These are phyloP conservation scores for Planococcus citri DNA, from an alignment of 1,140 invertebrate species.

Conservation along the genomic window DNA sequence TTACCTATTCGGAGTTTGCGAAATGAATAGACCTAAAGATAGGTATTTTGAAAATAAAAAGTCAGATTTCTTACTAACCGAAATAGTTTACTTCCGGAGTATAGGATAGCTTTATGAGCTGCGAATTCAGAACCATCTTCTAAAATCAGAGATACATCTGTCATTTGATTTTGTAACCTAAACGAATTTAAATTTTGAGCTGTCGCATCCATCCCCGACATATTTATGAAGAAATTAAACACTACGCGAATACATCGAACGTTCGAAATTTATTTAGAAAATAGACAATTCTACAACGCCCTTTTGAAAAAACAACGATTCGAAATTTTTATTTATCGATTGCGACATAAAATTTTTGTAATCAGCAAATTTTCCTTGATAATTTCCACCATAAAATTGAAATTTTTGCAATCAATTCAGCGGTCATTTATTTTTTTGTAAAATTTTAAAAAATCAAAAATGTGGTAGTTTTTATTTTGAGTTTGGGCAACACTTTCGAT, in stretches of 20 bases:
- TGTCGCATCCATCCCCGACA: neutral
- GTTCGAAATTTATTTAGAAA: neutral
- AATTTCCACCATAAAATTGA: too few species aligned
- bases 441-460: too few species aligned
- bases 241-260: neutral
- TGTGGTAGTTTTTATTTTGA: too few species aligned
- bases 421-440: too few species aligned
- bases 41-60: too few species aligned
- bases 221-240: neutral
- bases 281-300: neutral
- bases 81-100: neutral
- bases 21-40: too few species aligned
- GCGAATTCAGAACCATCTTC: constrained; percentile 2
- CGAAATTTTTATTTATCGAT: neutral
- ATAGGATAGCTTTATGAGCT: neutral
- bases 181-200: constrained; percentile 3
- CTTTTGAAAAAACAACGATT: neutral
- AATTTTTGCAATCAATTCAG: too few species aligned
- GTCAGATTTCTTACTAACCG: too few species aligned
- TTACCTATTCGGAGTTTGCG: too few species aligned
- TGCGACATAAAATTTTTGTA: neutral
- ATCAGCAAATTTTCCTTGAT: too few species aligned
- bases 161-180: neutral
- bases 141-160: neutral
- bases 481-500: too few species aligned